phyloP scores from a whole-genome alignment of 2,888 invertebrate species.

The Cerastis rubricosa region DNA sequence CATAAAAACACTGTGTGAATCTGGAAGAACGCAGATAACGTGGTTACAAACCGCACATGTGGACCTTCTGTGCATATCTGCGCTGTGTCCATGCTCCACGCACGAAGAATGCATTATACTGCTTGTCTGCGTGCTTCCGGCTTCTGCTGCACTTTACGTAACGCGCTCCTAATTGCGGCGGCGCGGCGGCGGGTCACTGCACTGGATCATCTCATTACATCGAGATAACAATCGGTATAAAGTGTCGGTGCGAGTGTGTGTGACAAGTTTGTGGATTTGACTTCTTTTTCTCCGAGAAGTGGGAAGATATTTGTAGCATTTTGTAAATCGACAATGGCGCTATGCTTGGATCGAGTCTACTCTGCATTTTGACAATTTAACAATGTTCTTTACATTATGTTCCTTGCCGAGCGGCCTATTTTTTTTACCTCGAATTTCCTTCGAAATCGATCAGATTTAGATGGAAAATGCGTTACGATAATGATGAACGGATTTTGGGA shows the following conservation, averaged over 20 bases:
- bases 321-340: not conserved
- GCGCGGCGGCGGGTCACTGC: constrained; percentile 31
- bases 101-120: constrained; percentile 46
- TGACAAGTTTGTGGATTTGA: not conserved
- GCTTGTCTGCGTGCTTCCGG: constrained; percentile 47
- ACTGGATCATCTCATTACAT: constrained; percentile 33
- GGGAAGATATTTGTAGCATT: not conserved
- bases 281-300: not conserved
- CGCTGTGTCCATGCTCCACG: constrained; percentile 3
- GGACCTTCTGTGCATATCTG: constrained; percentile 19
- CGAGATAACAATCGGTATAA: constrained; percentile 37
- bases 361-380: not conserved
- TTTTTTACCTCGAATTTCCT: not conserved
- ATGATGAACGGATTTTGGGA: no score
- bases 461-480: not conserved
- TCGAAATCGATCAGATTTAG: not conserved
- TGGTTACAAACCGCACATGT: not conserved
- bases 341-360: not conserved
- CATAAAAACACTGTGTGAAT: no score
- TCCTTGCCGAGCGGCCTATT: not conserved
- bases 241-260: constrained; percentile 3
- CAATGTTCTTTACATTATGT: not conserved
- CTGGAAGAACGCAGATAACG: not conserved
- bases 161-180: constrained; percentile 48
- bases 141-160: constrained; percentile 56